Conservation (phyloP, 1,140 invertebrate species). For the Leptoteleia sp. region DNA sequence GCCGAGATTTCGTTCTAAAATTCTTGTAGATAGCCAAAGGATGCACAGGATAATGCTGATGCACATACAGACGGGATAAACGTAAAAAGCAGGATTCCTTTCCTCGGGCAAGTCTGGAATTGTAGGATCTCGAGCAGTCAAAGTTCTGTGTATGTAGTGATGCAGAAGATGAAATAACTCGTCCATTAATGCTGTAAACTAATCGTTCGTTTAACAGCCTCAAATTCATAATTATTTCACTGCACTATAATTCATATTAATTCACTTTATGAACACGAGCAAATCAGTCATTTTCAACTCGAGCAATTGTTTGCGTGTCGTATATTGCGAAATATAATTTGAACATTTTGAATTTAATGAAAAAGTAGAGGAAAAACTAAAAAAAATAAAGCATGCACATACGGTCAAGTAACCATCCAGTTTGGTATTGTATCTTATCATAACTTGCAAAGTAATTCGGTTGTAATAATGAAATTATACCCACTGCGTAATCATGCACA, state of each 20-base stretch:
- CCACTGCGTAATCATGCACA: conserved; percentile 44
- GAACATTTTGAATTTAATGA: no score
- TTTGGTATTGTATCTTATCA: conserved; percentile 45
- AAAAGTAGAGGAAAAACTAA: conserved; percentile 20
- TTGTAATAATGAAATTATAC: conserved; percentile 62
- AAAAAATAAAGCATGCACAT: conserved; percentile 25
- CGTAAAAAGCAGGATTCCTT: conserved; percentile 72
- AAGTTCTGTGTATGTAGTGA: conserved; percentile 63
- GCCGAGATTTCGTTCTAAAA: conserved; percentile 40
- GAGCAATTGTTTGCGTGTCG: no score
- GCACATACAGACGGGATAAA: conserved; percentile 73
- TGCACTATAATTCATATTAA: no score
- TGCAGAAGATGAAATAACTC: conserved; percentile 73
- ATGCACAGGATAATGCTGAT: conserved; percentile 63
- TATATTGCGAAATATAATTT: conserved; percentile 14
- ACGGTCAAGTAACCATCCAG: conserved; percentile 53
- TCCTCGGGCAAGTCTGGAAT: conserved; percentile 72
- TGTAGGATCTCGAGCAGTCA: conserved; percentile 53
- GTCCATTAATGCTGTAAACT: conserved; percentile 52
- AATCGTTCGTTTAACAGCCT: no score
- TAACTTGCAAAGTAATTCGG: conserved; percentile 45
- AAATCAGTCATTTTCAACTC: no score
- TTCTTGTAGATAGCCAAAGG: conserved; percentile 67
- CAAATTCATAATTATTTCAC: no score
- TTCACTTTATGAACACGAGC: no score